These are phyloP conservation scores for Triplophysa bombifrons DNA, from an alignment of 2,797 vertebrate species.

Conservation along the genomic window DNA sequence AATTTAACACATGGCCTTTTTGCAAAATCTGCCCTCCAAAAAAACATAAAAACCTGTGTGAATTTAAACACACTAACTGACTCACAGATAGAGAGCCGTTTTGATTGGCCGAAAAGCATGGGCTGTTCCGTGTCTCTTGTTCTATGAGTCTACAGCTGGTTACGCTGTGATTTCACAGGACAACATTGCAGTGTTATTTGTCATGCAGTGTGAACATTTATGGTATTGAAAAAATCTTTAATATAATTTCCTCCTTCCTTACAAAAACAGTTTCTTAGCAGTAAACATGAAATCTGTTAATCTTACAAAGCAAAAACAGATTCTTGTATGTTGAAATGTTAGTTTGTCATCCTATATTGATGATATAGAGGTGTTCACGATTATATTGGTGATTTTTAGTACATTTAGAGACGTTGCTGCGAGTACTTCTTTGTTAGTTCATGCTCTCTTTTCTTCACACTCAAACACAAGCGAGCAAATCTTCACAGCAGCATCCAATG, in stretches of 20 bases:
- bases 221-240: background rate
- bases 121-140: background rate
- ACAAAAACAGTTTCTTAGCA: too few species aligned
- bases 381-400: background rate
- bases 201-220: background rate
- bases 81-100: background rate
- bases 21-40: too few species aligned
- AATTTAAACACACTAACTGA: background rate
- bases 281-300: background rate
- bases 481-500: slow-evolving; percentile 15
- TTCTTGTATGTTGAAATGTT: background rate
- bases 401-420: background rate
- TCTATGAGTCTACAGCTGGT: background rate
- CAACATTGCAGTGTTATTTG: background rate
- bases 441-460: slow-evolving; percentile 12
- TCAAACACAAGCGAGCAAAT: slow-evolving; percentile 23
- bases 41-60: too few species aligned
- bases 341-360: background rate
- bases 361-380: slow-evolving; percentile 2
- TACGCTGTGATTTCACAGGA: background rate
- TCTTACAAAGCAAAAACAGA: too few species aligned
- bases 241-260: background rate
- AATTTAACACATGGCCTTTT: too few species aligned
- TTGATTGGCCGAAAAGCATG: background rate
- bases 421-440: slow-evolving; percentile 22